Evolutionary conservation across 2,888 invertebrate genomes (phyloP).

Genomic region (Acholoe squamosa): DNA sequence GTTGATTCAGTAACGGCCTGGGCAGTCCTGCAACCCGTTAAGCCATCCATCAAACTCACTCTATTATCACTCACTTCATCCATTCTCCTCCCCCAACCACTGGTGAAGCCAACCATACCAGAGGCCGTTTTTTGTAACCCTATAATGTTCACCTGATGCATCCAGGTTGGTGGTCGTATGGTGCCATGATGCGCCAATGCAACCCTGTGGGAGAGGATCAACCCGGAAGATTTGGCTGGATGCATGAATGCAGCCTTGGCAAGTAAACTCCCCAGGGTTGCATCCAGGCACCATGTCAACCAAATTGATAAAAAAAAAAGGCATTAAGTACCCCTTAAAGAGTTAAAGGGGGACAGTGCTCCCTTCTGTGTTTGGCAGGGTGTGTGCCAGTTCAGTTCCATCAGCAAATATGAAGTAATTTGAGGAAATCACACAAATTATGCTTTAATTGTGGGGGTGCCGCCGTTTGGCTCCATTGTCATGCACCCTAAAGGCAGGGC

Average conservation of each 20-base stretch:
- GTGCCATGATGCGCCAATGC: not conserved
- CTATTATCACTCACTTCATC: slow-evolving; percentile 37
- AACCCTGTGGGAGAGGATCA: no score
- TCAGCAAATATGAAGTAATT: slow-evolving; percentile 6
- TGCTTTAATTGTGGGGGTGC: slow-evolving; percentile 33
- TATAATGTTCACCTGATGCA: no score
- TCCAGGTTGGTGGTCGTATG: no score
- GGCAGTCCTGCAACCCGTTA: slow-evolving; percentile 13
- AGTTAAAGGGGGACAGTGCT: no score
- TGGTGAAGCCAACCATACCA: no score
- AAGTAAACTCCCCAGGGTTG: no score
- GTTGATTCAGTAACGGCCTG: slow-evolving; percentile 52
- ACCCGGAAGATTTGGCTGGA: no score
- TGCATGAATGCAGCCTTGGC: no score
- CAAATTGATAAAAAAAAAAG: no score
- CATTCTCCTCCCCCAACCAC: slow-evolving; percentile 17
- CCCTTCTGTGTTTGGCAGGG: no score
- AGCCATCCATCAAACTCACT: slow-evolving; percentile 47
- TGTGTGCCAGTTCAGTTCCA: not conserved
- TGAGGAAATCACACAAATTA: slow-evolving; percentile 52
- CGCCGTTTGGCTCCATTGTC: not conserved
- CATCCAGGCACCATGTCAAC: no score
- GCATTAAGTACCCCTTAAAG: no score
- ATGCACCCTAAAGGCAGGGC: not conserved
- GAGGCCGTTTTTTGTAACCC: not conserved